A percentile compares a stretch with the other conserved stretches of the same genome.
Evolutionary conservation across 1,140 invertebrate species (phyloP).

Genomic region (Papilio machaon): DNA sequence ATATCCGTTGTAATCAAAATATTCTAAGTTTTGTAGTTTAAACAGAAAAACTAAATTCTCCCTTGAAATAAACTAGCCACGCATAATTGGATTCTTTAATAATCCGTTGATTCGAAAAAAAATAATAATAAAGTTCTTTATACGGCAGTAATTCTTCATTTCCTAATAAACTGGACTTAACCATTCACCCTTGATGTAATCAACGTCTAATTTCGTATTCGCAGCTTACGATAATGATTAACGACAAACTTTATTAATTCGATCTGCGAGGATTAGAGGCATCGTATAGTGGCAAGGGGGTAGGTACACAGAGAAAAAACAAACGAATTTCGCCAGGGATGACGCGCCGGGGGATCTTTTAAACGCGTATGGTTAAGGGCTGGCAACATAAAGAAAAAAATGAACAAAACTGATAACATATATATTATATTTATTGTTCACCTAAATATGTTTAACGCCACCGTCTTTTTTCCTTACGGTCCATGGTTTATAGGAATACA

Average conservation of each 20-base stretch:
- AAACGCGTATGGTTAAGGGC: constrained; percentile 54
- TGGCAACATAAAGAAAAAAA: constrained; percentile 40
- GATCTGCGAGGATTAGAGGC: constrained; percentile 76
- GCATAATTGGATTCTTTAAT: constrained; percentile 37
- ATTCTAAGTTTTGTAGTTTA: background rate
- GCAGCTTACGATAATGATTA: constrained; percentile 79
- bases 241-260: constrained; percentile 80
- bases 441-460: too few relatives aligned
- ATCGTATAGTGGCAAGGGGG: constrained; percentile 58
- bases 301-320: constrained; percentile 78
- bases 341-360: constrained; percentile 52
- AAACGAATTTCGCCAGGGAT: constrained; percentile 76
- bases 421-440: too few relatives aligned
- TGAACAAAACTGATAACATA: background rate
- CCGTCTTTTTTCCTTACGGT: too few relatives aligned
- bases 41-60: background rate
- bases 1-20: background rate
- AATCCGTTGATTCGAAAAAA: constrained; percentile 55
- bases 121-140: constrained; percentile 56
- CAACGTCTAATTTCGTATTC: constrained; percentile 79
- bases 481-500: too few relatives aligned
- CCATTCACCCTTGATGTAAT: constrained; percentile 72
- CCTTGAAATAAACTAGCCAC: constrained; percentile 7
- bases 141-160: constrained; percentile 64
- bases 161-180: constrained; percentile 72